Evolutionary conservation across 2,113 vertebrate species (phyloP).

Genomic region (Paradoxurus hermaphroditus): DNA sequence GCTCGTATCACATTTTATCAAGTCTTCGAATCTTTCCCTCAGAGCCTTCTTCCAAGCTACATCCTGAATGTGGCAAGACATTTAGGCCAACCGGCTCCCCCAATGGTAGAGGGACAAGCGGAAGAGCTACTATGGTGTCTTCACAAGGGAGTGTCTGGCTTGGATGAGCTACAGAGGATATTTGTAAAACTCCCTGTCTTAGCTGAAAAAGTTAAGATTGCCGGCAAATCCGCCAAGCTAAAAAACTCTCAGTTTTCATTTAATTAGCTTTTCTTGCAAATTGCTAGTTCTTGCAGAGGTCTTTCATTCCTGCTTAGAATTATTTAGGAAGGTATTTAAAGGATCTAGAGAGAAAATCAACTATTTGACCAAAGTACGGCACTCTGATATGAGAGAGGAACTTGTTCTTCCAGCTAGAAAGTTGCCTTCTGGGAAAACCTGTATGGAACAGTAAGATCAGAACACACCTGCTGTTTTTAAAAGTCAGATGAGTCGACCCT

Average conservation of each 20-base stretch:
- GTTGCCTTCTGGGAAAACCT: neutral
- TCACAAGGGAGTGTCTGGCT: neutral
- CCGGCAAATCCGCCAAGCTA: neutral
- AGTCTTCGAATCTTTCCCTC: neutral
- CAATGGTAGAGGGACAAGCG: neutral
- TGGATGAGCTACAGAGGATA: neutral
- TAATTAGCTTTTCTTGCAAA: neutral
- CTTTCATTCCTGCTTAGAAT: neutral
- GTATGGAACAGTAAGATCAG: neutral
- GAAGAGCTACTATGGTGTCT: neutral
- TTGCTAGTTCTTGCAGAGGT: neutral
- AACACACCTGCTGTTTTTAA: neutral
- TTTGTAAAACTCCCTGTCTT: conserved; percentile 8
- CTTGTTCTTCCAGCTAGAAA: neutral
- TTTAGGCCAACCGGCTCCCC: neutral
- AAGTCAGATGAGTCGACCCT: neutral
- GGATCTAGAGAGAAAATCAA: neutral
- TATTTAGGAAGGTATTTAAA: neutral
- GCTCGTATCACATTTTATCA: neutral
- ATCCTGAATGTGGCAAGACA: neutral
- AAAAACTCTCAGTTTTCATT: neutral
- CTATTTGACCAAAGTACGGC: neutral
- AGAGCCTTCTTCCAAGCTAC: neutral
- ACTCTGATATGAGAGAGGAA: neutral
- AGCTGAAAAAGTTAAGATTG: conserved; percentile 13